Evolutionary conservation across 2,797 vertebrate species (phyloP).

Genomic region (Mus caroli): DNA sequence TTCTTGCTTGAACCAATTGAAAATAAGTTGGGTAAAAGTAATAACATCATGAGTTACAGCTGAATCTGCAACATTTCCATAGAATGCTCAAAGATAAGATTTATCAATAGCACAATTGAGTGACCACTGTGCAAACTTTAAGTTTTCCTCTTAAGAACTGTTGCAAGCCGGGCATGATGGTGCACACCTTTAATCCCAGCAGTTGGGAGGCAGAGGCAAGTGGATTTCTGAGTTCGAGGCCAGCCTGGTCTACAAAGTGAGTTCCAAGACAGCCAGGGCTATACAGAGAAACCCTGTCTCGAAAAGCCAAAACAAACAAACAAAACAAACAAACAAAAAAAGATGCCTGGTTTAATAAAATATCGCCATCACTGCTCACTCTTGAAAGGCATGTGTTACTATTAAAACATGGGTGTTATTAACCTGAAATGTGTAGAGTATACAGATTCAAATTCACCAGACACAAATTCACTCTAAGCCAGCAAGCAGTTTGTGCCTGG

Average conservation of each 20-base stretch:
- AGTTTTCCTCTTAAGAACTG: not conserved
- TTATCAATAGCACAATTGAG: not conserved
- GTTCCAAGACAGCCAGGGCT: too few relatives aligned
- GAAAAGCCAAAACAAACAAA: too few relatives aligned
- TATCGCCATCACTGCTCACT: not conserved
- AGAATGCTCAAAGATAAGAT: not conserved
- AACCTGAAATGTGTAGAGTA: not conserved
- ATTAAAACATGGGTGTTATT: not conserved
- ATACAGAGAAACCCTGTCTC: too few relatives aligned
- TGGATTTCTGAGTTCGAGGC: too few relatives aligned
- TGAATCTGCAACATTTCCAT: slow-evolving; percentile 27
- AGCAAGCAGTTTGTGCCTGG: slow-evolving; percentile 8
- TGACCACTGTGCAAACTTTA: not conserved
- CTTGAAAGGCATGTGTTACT: slow-evolving; percentile 13
- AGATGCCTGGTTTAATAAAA: not conserved
- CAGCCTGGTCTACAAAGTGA: too few relatives aligned
- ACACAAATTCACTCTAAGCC: not conserved
- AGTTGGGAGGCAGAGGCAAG: too few relatives aligned
- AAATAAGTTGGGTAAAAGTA: slow-evolving; percentile 25
- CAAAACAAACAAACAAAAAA: too few relatives aligned
- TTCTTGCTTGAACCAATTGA: slow-evolving; percentile 19
- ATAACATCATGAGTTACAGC: not conserved
- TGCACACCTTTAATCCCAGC: too few relatives aligned
- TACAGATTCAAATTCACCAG: not conserved
- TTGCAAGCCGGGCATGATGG: not conserved